Conservation (phyloP, 2,888 invertebrate genomes). For the Lissonota sp. region DNA sequence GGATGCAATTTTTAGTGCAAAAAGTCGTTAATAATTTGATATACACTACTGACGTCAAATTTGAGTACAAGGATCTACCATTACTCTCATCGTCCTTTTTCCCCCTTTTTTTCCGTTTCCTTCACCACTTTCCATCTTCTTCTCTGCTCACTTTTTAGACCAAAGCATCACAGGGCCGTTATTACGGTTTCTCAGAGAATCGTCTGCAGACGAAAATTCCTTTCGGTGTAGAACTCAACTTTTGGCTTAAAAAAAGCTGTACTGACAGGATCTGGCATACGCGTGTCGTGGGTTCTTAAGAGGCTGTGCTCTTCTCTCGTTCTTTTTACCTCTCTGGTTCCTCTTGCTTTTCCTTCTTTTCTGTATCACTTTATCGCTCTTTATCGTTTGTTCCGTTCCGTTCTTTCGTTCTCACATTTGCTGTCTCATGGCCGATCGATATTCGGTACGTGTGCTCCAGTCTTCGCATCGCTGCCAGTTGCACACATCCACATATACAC, state of each 20-base stretch:
- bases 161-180: conserved; percentile 36
- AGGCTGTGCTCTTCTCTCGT: conserved; percentile 11
- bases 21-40: no score
- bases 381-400: conserved; percentile 38
- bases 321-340: conserved; percentile 11
- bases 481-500: neutral
- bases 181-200: conserved; percentile 36
- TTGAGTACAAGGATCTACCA: no score
- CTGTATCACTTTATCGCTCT: conserved; percentile 46
- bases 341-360: conserved; percentile 45
- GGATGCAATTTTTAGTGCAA: no score
- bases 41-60: no score
- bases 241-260: conserved; percentile 51
- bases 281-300: conserved; percentile 50
- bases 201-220: conserved; percentile 34
- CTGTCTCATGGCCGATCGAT: conserved; percentile 59
- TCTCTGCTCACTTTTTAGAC: conserved; percentile 39
- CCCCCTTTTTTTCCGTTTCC: conserved; percentile 18
- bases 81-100: no score
- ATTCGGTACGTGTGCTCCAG: conserved; percentile 57
- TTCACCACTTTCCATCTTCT: neutral
- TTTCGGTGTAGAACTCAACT: conserved; percentile 34
- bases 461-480: conserved; percentile 26
- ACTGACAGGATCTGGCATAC: conserved; percentile 44
- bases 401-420: conserved; percentile 47